Percentiles rank a stretch among this genome's conserved stretches.
Conservation (phyloP, 2,113 vertebrate species). For the Cyphomyrus plagiostoma region DNA sequence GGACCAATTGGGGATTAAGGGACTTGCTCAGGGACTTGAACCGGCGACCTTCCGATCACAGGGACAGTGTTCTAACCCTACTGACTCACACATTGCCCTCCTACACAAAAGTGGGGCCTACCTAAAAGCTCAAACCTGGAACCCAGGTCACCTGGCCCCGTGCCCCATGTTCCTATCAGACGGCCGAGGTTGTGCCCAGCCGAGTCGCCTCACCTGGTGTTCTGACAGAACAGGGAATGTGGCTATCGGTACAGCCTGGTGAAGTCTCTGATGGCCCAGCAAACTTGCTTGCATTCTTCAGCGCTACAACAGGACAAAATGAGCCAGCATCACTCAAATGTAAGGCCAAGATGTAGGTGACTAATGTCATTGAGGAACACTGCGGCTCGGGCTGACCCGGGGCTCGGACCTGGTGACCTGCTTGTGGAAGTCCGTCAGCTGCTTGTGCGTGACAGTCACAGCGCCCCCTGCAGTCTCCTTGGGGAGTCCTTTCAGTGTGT, state of each 20-base stretch:
- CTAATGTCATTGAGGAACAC: not conserved
- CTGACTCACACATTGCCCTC: not conserved
- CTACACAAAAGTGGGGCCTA: not conserved
- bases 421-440: conserved; percentile 96
- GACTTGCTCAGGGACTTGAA: not conserved
- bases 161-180: not conserved
- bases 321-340: not conserved
- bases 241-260: conserved; percentile 92
- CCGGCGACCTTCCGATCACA: not conserved
- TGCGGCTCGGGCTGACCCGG: not conserved
- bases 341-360: not conserved
- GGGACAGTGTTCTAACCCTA: not conserved
- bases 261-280: conserved; percentile 94
- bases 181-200: not conserved
- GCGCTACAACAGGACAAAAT: conserved; percentile 56
- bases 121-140: not conserved
- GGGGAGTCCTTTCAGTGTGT: conserved; percentile 83
- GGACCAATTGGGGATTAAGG: not conserved
- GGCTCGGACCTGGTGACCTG: conserved; percentile 87
- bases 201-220: conserved; percentile 65
- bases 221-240: conserved; percentile 52
- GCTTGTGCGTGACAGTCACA: conserved; percentile 89
- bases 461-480: conserved; percentile 92
- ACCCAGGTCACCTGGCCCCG: not conserved
- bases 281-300: conserved; percentile 96